Percentiles rank a stretch among this genome's conserved stretches.
phyloP scores from a whole-genome alignment of 1,140 invertebrate genomes.

The Scaptodrosophila lebanonensis region DNA sequence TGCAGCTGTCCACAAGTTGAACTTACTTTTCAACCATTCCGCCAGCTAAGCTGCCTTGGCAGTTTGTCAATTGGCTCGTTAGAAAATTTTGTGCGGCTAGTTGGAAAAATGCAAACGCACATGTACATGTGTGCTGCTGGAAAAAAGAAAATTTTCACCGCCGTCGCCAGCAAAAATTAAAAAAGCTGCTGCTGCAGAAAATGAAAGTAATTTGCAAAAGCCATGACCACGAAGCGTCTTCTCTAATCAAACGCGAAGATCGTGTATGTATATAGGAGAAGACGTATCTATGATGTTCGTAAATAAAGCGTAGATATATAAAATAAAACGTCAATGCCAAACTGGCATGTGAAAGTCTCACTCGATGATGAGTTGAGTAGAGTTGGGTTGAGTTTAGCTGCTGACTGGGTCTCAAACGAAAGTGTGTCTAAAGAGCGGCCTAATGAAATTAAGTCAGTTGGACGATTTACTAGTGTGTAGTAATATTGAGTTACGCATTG shows the following conservation, averaged over 20 bases:
- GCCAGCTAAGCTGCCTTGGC: constrained; percentile 21
- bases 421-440: constrained; percentile 43
- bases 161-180: too few species aligned
- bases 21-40: constrained; percentile 26
- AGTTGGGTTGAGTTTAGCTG: too few species aligned
- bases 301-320: too few species aligned
- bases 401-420: constrained; percentile 37
- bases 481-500: too few species aligned
- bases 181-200: constrained; percentile 27
- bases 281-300: too few species aligned
- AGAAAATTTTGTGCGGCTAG: constrained; percentile 56
- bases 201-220: constrained; percentile 70
- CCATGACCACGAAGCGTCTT: constrained; percentile 51
- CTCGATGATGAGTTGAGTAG: constrained; percentile 26
- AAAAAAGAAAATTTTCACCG: constrained; percentile 22
- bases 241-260: constrained; percentile 53
- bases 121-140: neutral
- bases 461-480: too few species aligned
- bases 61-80: constrained; percentile 60
- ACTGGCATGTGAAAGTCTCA: too few species aligned
- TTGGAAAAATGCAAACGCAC: constrained; percentile 29
- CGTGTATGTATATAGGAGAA: constrained; percentile 39
- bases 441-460: constrained; percentile 37
- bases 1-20: constrained; percentile 46
- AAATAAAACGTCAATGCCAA: too few species aligned